Evolutionary conservation across 2,888 invertebrate genomes (phyloP).

Genomic region (Trichogramma evanescens): DNA sequence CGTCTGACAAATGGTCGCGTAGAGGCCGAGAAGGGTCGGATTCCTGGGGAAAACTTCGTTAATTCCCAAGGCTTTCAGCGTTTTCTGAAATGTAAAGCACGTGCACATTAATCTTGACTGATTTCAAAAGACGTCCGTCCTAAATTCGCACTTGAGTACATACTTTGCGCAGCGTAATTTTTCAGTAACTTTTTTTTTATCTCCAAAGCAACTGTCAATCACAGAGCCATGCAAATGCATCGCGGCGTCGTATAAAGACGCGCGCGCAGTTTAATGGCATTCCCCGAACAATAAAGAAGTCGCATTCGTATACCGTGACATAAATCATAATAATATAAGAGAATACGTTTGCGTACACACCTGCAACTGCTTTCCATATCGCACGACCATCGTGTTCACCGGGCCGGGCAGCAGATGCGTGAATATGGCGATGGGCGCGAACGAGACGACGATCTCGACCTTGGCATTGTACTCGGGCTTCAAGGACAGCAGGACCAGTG

Average conservation of each 20-base stretch:
- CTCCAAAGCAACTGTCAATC: no score
- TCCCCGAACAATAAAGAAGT: background rate
- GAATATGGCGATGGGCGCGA: slow-evolving; percentile 34
- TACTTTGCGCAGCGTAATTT: no score
- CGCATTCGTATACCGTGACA: background rate
- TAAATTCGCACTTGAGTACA: no score
- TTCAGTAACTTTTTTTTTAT: no score
- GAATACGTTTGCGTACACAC: slow-evolving; percentile 13
- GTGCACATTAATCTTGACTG: no score
- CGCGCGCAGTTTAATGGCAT: no score
- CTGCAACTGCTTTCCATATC: slow-evolving; percentile 32
- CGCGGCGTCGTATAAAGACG: no score
- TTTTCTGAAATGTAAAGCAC: slow-evolving; percentile 26
- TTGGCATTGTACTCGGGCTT: slow-evolving; percentile 35
- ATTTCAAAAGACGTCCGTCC: no score
- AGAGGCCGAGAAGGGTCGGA: slow-evolving; percentile 23
- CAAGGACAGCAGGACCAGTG: slow-evolving; percentile 34
- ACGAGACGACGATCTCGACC: slow-evolving; percentile 31
- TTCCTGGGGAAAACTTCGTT: slow-evolving; percentile 32
- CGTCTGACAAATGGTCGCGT: slow-evolving; percentile 28
- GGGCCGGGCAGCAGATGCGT: slow-evolving; percentile 33
- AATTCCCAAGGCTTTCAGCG: slow-evolving; percentile 28
- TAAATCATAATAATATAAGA: background rate
- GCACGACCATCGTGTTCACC: slow-evolving; percentile 26
- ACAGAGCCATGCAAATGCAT: no score